phyloP scores from a whole-genome alignment of 2,888 invertebrate genomes.

The Apocheima hispidaria region DNA sequence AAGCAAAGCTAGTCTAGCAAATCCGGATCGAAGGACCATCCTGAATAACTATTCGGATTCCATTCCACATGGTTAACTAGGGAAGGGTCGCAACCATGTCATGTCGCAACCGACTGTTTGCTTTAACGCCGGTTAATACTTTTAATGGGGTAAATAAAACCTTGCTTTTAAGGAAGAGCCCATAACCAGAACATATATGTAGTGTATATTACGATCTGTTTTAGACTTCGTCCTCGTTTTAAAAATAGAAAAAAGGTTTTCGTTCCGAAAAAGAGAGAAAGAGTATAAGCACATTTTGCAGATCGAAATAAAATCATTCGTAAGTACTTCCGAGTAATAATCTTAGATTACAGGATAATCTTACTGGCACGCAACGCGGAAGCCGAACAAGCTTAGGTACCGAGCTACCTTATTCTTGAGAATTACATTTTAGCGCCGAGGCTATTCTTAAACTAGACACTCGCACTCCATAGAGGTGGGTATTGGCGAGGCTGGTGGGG shows the following conservation, averaged over 20 bases:
- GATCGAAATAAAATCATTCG: too few species aligned
- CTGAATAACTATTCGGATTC: slow-evolving; percentile 46
- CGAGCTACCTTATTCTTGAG: slow-evolving; percentile 44
- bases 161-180: too few species aligned
- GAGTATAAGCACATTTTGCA: too few species aligned
- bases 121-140: slow-evolving; percentile 15
- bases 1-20: slow-evolving; percentile 44
- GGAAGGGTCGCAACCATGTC: slow-evolving; percentile 27
- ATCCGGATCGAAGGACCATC: slow-evolving; percentile 51
- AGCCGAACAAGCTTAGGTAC: slow-evolving; percentile 37
- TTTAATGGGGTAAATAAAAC: slow-evolving; percentile 1
- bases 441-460: slow-evolving; percentile 73
- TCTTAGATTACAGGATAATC: slow-evolving; percentile 32
- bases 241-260: too few species aligned
- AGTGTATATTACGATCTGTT: too few species aligned
- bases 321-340: neutral
- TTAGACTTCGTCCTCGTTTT: too few species aligned
- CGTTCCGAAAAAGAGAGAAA: too few species aligned
- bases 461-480: slow-evolving; percentile 65
- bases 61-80: slow-evolving; percentile 35
- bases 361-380: slow-evolving; percentile 35
- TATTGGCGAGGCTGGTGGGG: slow-evolving; percentile 53
- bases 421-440: slow-evolving; percentile 52
- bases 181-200: too few species aligned
- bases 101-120: slow-evolving; percentile 18